Evolutionary conservation across 2,888 invertebrate genomes (phyloP), one percentile per base, ranked within the genome.

Genomic region (Coenonympha arcania): DNA sequence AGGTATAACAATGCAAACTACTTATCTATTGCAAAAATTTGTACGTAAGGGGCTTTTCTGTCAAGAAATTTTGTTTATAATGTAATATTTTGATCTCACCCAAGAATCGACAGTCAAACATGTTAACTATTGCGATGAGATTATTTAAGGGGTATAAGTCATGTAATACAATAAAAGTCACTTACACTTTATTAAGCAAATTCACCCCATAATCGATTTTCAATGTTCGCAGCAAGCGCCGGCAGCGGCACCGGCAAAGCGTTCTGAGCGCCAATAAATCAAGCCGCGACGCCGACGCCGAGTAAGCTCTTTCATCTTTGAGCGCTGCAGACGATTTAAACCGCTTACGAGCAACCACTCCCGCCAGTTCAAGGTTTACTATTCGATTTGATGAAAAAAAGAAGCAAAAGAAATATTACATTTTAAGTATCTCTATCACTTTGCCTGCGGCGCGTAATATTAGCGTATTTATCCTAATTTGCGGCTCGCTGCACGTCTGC

Each of bases 271-370:
- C 62, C 64, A 62, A 72, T 71, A 73, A 71, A 73, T 73, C 70
- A 73, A 61, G 57, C 53, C 40, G 48, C 45, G 52, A 54, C 53
- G 36, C 48, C 57, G 62, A 58, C 65, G 62, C 62, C 59, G 62
- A 61, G 65, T 65, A 66, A 69, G 71, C 71, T 63, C 66, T 69
- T 67, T 68, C 66, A 63, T 60, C 66, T 68, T 64, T 64, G 65
- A 62, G 64, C 62, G 62, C 62, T 57, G 63, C 57, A 60, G 47
- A 58, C 63, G 60, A 65, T 63, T 63, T 65, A 59, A 60, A 61
- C 51, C 50, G 42, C 31, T 45, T 42, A 36, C 28, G 20, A 43
- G 46, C 37, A 44, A 48, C 33, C 24, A 37, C 30, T 47, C 43
- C 44, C 20, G 9, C 13, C 26, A 0, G 47, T 34, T 44, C 34